Evolutionary conservation across 2,113 vertebrate species (phyloP).

Genomic region (Dryoscopus gambensis): DNA sequence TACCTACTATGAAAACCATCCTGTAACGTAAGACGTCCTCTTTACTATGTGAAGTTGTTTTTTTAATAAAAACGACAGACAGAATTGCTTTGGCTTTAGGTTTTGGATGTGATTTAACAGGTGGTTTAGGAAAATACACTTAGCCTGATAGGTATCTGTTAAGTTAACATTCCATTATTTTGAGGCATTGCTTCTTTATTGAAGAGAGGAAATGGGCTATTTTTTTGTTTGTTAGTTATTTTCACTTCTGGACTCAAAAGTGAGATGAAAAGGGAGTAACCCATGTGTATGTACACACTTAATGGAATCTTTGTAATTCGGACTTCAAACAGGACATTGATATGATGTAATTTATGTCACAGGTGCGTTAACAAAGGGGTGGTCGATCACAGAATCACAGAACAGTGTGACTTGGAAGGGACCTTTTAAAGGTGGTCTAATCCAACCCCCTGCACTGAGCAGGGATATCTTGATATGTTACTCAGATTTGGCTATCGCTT

Average conservation of each 20-base stretch:
- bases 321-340: rapidly evolving
- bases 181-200: neutral
- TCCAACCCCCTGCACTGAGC: neutral
- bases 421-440: neutral
- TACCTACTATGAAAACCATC: conserved; percentile 86
- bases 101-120: neutral
- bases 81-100: neutral
- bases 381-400: neutral
- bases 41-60: neutral
- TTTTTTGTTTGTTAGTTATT: neutral
- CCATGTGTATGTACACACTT: rapidly evolving
- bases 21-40: conserved; percentile 80
- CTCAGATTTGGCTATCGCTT: neutral
- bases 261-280: neutral
- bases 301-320: no score
- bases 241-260: neutral
- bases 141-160: neutral
- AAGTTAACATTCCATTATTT: neutral
- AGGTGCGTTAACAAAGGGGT: rapidly evolving
- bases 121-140: neutral
- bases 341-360: neutral
- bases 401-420: neutral
- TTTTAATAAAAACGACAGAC: neutral
- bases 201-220: neutral
- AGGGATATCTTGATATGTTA: neutral